Base-by-base conservation (phyloP, 2,113 vertebrate species). In the Burhinus bistriatus region DNA sequence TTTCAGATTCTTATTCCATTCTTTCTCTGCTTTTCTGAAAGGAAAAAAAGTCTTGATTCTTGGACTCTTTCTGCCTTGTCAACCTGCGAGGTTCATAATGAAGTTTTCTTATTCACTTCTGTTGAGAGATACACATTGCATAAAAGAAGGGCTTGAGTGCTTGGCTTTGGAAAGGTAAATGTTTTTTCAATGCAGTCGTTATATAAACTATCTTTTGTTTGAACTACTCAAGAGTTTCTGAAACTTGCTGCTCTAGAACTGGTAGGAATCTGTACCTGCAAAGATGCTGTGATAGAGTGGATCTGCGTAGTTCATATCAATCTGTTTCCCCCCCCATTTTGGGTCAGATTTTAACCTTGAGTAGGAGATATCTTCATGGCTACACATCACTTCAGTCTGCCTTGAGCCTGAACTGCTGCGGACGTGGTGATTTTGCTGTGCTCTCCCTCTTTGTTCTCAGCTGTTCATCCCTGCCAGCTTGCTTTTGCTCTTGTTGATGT, bases 341-440 rank as follows among this genome's bases (percentile, higher is more conserved):
- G 11, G 25, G 30, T 91, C 32, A 54, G 15, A 25, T 73, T 54
- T 93, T 82, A 78, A 47, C 23, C 44, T 42, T 15, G 34, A 49
- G 34, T 69, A 52, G 17, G 71, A 76, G 45, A 1, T 86, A 14
- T 1, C 66, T 78, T 69, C 21, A 9, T 83, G 55, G 19, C 51
- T 76, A 4, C 29, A 3, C 12, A 38, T 57, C 0, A 0, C 49
- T 61, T 47, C 42, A 18, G 0, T 57, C 23, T 79, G 3, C n/a
- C 6, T 40, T 52, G 40, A 83, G 58, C 30, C 49, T 51, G n/a
- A 81, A 19, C 72, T 69, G 40, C 73, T 82, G 27, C 0, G 0
- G 3, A 32, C 5, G 1, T 44, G 15, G 14, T 52, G 51, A 45
- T 91, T 81, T 84, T 92, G 64, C 45, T 0, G 0, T 75, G 22